These are phyloP conservation scores for Mormyrus proboscirostris DNA, from an alignment of 2,797 vertebrate genomes.

Conservation along the genomic window DNA sequence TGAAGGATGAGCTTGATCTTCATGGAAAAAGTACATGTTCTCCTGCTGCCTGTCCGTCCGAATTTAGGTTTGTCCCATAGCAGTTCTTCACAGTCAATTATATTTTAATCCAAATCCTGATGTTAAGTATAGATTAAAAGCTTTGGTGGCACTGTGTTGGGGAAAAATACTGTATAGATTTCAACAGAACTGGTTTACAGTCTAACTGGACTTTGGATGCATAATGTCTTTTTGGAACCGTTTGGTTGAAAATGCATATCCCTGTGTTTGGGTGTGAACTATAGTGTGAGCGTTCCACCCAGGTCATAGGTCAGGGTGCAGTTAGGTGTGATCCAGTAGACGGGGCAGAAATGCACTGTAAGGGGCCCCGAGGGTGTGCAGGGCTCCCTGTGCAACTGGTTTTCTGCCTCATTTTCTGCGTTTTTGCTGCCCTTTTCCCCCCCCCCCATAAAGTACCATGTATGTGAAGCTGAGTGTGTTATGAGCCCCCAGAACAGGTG, in stretches of 20 bases:
- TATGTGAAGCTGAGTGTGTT: background rate
- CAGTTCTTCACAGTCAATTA: background rate
- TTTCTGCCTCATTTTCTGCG: background rate
- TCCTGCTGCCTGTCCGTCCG: background rate
- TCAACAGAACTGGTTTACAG: background rate
- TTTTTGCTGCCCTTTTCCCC: background rate
- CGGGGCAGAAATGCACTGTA: background rate
- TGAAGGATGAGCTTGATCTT: background rate
- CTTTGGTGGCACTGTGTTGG: background rate
- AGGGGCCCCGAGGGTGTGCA: background rate
- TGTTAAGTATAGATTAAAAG: background rate
- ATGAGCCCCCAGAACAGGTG: background rate
- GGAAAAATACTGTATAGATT: background rate
- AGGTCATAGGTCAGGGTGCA: background rate
- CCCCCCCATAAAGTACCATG: background rate
- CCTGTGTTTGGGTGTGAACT: background rate
- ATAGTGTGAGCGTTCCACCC: background rate
- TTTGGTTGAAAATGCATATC: background rate
- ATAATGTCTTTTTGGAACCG: background rate
- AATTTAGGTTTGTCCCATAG: background rate
- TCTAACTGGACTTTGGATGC: background rate
- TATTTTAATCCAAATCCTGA: background rate
- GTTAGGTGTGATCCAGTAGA: background rate
- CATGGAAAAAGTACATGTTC: background rate
- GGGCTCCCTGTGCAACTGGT: background rate